Base-by-base conservation (phyloP, 2,113 vertebrate genomes). In the Craseonycteris thonglongyai region DNA sequence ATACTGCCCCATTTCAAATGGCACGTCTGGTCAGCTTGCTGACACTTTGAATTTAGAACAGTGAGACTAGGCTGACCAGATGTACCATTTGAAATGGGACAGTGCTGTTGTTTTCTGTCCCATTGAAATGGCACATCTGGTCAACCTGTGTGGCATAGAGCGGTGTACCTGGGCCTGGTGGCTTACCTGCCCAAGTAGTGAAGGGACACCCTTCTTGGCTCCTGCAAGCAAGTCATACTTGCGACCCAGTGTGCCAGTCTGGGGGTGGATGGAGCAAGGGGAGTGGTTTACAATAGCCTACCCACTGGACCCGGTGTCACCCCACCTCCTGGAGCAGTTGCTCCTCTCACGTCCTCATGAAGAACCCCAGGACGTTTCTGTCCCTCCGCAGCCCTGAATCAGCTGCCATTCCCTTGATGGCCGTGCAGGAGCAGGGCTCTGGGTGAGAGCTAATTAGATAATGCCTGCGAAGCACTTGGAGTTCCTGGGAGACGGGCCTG, bases 391-490 rank as follows among this genome's bases (percentile, higher is more conserved):
- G 76, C 71, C 59, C 81, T 56, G 59, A n/a, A 49, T 76, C 28
- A 33, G 93, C 1, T 7, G 28, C 1, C 0, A 28, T 61, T 82
- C 33, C 83, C 91, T 81, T 56, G 84, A 26, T 40, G 93, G 54
- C 47, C 91, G 81, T 21, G 54, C 51, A 9, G 54, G 82, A 95
- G 82, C 58, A 6, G 71, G 87, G 80, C 93, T 93, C 84, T 86
- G 56, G 75, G 90, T 21, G 80, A 81, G 80, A 90, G 76, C 88
- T 96, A 91, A 96, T 96, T 96, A 95, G 88, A 95, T 88, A 84
- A 92, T 74, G 92, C 71, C 92, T 87, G 80, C 2, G 81, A 89
- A 96, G 91, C 63, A 9, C 82, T 74, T 54, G 54, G 69, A 49
- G 83, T 61, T 93, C 68, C 90, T 93, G 61, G 33, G 82, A 96